phyloP scores from a whole-genome alignment of 2,888 invertebrate genomes.

The Gerris lacustris region DNA sequence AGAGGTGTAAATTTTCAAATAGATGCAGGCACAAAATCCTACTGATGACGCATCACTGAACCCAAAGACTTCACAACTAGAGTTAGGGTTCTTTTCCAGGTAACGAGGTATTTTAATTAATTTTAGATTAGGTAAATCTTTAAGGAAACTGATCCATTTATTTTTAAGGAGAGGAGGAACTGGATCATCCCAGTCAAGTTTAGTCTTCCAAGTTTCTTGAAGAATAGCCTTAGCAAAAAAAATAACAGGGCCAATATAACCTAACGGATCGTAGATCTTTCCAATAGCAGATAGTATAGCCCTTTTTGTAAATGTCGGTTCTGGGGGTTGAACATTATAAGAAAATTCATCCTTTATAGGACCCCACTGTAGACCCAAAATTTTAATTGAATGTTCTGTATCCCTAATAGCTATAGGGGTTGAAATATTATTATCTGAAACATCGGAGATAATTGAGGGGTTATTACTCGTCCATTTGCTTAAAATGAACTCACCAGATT shows the following conservation, averaged over 20 bases:
- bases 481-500: background rate
- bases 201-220: conserved; percentile 9
- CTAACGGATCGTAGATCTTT: conserved; percentile 8
- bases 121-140: background rate
- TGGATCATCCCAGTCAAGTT: conserved; percentile 6
- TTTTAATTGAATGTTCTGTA: background rate
- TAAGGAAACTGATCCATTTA: too few relatives aligned
- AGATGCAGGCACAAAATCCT: conserved; percentile 7
- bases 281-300: background rate
- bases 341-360: background rate
- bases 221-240: conserved; percentile 1
- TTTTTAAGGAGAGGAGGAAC: background rate
- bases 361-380: background rate
- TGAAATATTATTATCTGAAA: background rate
- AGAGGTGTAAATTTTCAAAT: background rate
- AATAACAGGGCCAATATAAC: conserved; percentile 8
- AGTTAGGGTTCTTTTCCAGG: background rate
- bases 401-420: background rate
- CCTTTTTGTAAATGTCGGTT: background rate
- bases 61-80: background rate
- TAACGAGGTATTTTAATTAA: background rate
- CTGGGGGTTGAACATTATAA: background rate
- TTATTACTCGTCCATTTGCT: background rate
- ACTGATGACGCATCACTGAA: conserved; percentile 10
- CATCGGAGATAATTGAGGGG: background rate